Percentiles rank a stretch among this genome's conserved stretches.
Conservation (phyloP, 2,113 vertebrate species). For the Myotis davidii region DNA sequence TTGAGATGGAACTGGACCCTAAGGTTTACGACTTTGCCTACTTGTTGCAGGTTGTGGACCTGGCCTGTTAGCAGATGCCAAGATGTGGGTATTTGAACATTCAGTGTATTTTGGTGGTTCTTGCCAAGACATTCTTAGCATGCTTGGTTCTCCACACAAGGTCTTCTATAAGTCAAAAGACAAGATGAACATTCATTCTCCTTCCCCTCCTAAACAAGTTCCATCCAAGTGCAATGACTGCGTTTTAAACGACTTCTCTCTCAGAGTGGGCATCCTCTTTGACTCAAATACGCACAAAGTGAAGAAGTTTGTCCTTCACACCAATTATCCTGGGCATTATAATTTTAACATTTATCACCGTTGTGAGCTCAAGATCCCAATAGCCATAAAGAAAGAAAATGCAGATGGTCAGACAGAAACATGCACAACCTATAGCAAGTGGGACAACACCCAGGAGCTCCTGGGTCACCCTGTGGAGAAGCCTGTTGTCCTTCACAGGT, state of each 20-base stretch:
- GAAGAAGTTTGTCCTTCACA: conserved; percentile 99
- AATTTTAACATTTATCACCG: conserved; percentile 99
- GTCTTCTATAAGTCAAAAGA: conserved; percentile 99
- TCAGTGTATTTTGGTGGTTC: conserved; percentile 98
- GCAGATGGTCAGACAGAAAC: conserved; percentile 91
- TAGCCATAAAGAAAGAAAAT: conserved; percentile 94
- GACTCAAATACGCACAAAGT: conserved; percentile 97
- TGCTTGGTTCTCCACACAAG: conserved; percentile 97
- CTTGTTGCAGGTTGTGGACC: conserved; percentile 95
- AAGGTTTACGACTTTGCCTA: conserved; percentile 94
- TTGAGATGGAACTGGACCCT: conserved; percentile 92
- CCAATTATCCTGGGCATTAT: conserved; percentile 99
- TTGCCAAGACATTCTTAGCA: conserved; percentile 96
- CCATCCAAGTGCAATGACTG: conserved; percentile 99
- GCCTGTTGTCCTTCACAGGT: conserved; percentile 98
- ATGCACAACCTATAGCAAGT: conserved; percentile 97
- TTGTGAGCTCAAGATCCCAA: conserved; percentile 98
- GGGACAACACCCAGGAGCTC: conserved; percentile 97
- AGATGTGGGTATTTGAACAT: conserved; percentile 94
- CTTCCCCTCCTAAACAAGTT: conserved; percentile 98
- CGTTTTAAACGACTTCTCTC: conserved; percentile 99
- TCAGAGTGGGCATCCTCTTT: conserved; percentile 98
- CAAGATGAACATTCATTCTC: conserved; percentile 99
- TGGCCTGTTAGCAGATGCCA: conserved; percentile 93
- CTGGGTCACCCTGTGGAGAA: conserved; percentile 98